Conservation (phyloP, 1,140 invertebrate genomes). For the Drosophila repletoides region DNA sequence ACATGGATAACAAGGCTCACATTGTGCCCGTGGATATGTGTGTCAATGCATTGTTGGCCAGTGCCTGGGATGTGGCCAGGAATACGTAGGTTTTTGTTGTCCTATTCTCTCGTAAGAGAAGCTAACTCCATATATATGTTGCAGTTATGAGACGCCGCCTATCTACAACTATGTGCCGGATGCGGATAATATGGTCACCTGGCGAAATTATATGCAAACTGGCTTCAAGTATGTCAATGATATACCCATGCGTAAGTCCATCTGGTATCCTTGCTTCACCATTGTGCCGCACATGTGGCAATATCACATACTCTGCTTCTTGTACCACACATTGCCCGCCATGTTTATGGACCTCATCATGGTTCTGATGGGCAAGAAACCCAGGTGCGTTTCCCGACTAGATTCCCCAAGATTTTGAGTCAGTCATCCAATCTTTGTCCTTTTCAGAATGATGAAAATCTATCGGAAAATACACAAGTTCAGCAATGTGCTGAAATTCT, state of each 20-base stretch:
- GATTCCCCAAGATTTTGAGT: neutral
- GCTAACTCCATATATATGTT: neutral
- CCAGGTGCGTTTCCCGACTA: constrained; percentile 83
- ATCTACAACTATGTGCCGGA: constrained; percentile 90
- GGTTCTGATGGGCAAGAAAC: constrained; percentile 83
- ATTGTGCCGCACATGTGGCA: constrained; percentile 83
- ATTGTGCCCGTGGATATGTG: constrained; percentile 93
- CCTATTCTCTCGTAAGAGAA: neutral
- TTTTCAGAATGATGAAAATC: constrained; percentile 86
- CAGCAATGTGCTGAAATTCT: constrained; percentile 87
- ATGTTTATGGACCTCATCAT: constrained; percentile 84
- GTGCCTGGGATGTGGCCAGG: constrained; percentile 87
- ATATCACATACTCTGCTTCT: constrained; percentile 83
- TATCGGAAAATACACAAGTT: constrained; percentile 90
- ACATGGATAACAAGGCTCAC: constrained; percentile 86
- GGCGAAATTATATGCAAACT: constrained; percentile 84
- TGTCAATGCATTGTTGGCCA: constrained; percentile 90
- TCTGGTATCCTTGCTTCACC: constrained; percentile 84
- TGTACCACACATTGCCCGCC: constrained; percentile 86
- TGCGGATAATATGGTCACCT: constrained; percentile 86
- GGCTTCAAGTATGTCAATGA: constrained; percentile 81
- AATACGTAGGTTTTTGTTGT: constrained; percentile 59
- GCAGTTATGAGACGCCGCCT: constrained; percentile 81
- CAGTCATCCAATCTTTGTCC: neutral
- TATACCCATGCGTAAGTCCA: constrained; percentile 81